Conservation (phyloP, 2,888 invertebrate species). For the Drosophila lacicola region DNA sequence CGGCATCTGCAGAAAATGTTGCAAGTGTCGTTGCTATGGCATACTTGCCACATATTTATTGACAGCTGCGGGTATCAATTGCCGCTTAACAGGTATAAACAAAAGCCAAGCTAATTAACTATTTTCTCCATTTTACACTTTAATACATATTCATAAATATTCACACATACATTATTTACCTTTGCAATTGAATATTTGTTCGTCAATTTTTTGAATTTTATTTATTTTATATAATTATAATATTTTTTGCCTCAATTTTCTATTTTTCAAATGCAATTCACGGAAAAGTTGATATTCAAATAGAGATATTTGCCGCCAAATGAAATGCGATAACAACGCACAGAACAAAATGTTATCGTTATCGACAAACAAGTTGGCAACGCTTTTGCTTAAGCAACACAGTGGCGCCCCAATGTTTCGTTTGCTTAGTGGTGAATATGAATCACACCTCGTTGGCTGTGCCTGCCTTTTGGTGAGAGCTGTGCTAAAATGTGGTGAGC, state of each 20-base stretch:
- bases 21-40: slow-evolving; percentile 28
- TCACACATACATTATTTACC: too few relatives aligned
- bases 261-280: not conserved
- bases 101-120: not conserved
- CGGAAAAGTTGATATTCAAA: not conserved
- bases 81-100: not conserved
- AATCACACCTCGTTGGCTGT: not conserved
- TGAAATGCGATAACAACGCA: not conserved
- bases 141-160: not conserved
- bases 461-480: not conserved
- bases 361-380: slow-evolving; percentile 11
- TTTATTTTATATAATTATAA: not conserved
- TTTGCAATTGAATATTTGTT: too few relatives aligned
- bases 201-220: not conserved
- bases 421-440: not conserved
- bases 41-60: slow-evolving; percentile 14
- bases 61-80: not conserved
- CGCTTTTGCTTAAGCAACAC: not conserved
- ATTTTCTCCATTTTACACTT: not conserved
- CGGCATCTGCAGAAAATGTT: slow-evolving; percentile 17
- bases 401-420: slow-evolving; percentile 25
- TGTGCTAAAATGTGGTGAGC: not conserved
- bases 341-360: not conserved
- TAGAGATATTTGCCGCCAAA: slow-evolving; percentile 3
- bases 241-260: too few relatives aligned